Evolutionary conservation across 2,888 invertebrate species (phyloP).

Genomic region (Andrena praecox): DNA sequence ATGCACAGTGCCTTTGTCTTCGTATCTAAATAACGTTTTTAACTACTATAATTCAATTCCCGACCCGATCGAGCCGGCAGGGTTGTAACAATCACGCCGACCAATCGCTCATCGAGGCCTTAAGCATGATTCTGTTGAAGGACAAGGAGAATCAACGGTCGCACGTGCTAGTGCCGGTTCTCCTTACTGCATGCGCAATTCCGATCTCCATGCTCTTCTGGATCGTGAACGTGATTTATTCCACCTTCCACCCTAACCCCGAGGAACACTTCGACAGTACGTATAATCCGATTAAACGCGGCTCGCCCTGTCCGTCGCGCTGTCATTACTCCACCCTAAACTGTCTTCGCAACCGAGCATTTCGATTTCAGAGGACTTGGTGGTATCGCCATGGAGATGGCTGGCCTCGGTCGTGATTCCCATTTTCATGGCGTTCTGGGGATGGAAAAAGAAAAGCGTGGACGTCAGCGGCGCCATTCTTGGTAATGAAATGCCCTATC

Average conservation of each 20-base stretch:
- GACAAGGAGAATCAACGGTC: conserved; percentile 53
- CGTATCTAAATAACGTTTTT: too few relatives aligned
- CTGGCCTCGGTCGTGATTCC: conserved; percentile 89
- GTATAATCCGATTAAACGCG: not conserved
- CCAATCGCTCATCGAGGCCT: not conserved
- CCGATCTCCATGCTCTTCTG: conserved; percentile 92
- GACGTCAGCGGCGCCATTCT: conserved; percentile 90
- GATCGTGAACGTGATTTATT: conserved; percentile 90
- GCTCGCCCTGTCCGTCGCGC: conserved; percentile 26
- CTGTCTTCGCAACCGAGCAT: conserved; percentile 31
- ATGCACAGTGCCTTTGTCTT: too few relatives aligned
- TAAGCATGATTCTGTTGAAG: conserved; percentile 46
- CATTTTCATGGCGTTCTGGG: conserved; percentile 88
- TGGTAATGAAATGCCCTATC: conserved; percentile 81
- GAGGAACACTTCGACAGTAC: conserved; percentile 85
- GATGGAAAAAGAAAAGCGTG: conserved; percentile 89
- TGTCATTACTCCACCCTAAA: not conserved
- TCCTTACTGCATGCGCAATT: conserved; percentile 89
- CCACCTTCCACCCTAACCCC: conserved; percentile 86
- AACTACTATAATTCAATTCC: too few relatives aligned
- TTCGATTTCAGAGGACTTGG: conserved; percentile 86
- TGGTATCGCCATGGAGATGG: conserved; percentile 89
- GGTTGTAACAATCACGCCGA: too few relatives aligned
- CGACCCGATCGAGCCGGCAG: too few relatives aligned
- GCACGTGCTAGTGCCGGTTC: conserved; percentile 86